Evolutionary conservation across 92 coral and sea anemone species (phyloP), one percentile per base, ranked within the genome.

Genomic region (Phenganax marumi): DNA sequence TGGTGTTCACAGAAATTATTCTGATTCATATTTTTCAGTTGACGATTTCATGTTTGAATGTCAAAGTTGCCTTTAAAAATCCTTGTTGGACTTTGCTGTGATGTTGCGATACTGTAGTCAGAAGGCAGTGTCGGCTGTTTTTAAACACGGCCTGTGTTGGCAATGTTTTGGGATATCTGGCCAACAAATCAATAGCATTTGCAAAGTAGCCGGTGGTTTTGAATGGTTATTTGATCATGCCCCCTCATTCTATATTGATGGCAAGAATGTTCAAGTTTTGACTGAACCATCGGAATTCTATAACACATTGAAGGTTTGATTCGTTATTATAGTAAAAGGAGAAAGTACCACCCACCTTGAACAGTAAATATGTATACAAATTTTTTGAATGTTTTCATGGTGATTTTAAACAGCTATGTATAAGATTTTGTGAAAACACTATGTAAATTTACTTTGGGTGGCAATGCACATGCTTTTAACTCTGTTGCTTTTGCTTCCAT

Each of bases 201-300:
- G 17, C 11, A 66, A 24, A 8, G 48, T 48, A 25, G 72, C 48
- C 26, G 24, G 48, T 66, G 83, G 52, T 39, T 63, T 58, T 62
- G 47, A 78, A 8, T 78, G 83, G 83, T 60, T 78, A 17, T 78
- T 78, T 63, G 61, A 95, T 84, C 76, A 85, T 80, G 97, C 93
- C 0, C 97, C 98, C 0, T 89, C 91, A 47, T 95, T 95, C 77
- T 85, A 82, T 23, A 86, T 86, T 52, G 84, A 86, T 25, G 91
- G 97, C 49, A 81, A 90, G 33, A 89, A 94, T 17, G 91, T 92
- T 50, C 68, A 89, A 55, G 98, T 94, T 66, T 85, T 94, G 51
- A 73, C 76, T 19, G 93, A 89, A 80, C 98, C 98, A 12, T 72
- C 85, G 16, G 89, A 92, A 47, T 94, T 94, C 76, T 94, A 80